Conservation (phyloP, 23 tunicate species). For the Pegea sp. region DNA sequence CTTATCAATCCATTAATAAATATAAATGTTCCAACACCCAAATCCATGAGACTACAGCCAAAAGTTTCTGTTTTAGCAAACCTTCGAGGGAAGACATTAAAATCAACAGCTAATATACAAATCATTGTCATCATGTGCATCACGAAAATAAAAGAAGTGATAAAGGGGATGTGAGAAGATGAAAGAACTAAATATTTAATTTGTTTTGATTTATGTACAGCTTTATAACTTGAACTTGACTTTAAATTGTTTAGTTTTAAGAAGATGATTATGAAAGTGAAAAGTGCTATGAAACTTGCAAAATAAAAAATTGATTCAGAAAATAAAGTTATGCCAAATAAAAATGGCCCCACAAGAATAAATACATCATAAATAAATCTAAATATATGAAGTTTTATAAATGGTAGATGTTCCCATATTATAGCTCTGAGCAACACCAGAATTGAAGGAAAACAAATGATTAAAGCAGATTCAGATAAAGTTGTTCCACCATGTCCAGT, state of each 20-base stretch:
- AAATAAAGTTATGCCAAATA: background rate
- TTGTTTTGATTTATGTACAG: too few relatives aligned
- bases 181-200: too few relatives aligned
- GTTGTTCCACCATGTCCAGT: background rate
- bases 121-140: conserved; percentile 28
- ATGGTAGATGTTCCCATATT: too few relatives aligned
- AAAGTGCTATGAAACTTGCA: background rate
- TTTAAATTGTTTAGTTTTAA: background rate
- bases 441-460: background rate
- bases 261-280: background rate
- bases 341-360: background rate
- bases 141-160: conserved; percentile 14
- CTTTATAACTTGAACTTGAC: background rate
- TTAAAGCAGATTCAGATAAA: background rate
- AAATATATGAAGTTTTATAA: too few relatives aligned
- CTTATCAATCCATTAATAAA: conserved; percentile 55
- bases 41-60: conserved; percentile 64
- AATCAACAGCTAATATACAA: conserved; percentile 79
- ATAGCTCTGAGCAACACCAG: background rate
- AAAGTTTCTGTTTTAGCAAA: conserved; percentile 71
- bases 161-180: conserved; percentile 26
- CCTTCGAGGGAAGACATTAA: conserved; percentile 58
- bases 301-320: background rate
- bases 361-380: background rate
- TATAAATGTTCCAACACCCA: conserved; percentile 56